Conservation (phyloP, 2,888 invertebrate species). For the Piscicola geometra region DNA sequence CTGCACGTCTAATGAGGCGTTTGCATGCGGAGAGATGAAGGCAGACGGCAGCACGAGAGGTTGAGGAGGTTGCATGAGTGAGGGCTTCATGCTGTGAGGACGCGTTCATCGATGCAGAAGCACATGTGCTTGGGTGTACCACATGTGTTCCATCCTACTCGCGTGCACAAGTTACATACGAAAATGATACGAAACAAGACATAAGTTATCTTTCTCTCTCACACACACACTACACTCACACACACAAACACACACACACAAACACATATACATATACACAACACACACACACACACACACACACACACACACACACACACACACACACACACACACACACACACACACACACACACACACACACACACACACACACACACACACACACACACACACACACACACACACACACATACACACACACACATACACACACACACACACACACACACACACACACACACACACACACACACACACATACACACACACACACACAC, state of each 20-base stretch:
- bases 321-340: too few species aligned
- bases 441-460: conserved; percentile 8
- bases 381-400: too few species aligned
- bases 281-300: too few species aligned
- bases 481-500: conserved; percentile 16
- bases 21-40: background rate
- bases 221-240: too few species aligned
- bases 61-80: background rate
- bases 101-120: background rate
- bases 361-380: too few species aligned
- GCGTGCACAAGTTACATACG: background rate
- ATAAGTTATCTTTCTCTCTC: too few species aligned
- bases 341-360: too few species aligned
- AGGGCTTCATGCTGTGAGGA: background rate
- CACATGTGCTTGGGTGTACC: background rate
- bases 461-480: conserved; percentile 11
- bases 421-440: background rate
- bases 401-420: background rate
- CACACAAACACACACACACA: too few species aligned
- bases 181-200: background rate
- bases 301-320: too few species aligned
- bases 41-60: background rate
- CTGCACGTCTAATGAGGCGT: background rate
- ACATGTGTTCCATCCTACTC: background rate
- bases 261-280: too few species aligned